Evolutionary conservation across 2,797 vertebrate genomes (phyloP), one percentile per base, ranked within the genome.

Genomic region (Eidolon dupreanum): DNA sequence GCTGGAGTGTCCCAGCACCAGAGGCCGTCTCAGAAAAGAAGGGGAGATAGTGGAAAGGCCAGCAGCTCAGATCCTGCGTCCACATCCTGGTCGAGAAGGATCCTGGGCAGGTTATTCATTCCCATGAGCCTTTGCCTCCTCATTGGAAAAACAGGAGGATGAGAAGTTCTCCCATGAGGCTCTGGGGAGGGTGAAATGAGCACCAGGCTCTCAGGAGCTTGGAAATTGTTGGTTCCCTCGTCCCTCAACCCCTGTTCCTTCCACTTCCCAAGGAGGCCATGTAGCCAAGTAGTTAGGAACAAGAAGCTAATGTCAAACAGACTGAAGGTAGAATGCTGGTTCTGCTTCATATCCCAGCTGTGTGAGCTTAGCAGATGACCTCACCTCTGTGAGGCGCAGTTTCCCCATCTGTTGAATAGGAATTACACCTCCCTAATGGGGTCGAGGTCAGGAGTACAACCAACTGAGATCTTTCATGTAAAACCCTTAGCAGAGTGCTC

Each of bases 251-350:
- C 36, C 33, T 19, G 15, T 28, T 43, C 68, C n/a, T 71, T 90
- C 49, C 6, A 3, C 9, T 61, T 66, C 71, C 83, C 31, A 4
- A 49, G 87, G 26, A 77, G 84, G 28, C 16, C 3, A 0, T 3
- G n/a, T 28, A 22, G 46, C 28, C 49, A 3, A 26, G 49, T 10
- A 20, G 41, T 28, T 31, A 46, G 46, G 46, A 65, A 46, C 51
- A 61, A 63, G 63, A 46, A 1, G 5, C 10, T 20, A 1, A 8
- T n/a, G 17, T 70, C 73, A n/a, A 1, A 66, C 17, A n/a, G 57
- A 6, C 49, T 0, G 1, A 43, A 24, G 19, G 17, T 15, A 36
- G 36, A 66, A 59, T 19, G 6, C 17, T 2, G 0, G 9, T 16
- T 82, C 38, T 31, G 12, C 55, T 33, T 66, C 26, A 2, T n/a